Conservation (phyloP, 2,797 vertebrate genomes). For the Rhynchonycteris naso region DNA sequence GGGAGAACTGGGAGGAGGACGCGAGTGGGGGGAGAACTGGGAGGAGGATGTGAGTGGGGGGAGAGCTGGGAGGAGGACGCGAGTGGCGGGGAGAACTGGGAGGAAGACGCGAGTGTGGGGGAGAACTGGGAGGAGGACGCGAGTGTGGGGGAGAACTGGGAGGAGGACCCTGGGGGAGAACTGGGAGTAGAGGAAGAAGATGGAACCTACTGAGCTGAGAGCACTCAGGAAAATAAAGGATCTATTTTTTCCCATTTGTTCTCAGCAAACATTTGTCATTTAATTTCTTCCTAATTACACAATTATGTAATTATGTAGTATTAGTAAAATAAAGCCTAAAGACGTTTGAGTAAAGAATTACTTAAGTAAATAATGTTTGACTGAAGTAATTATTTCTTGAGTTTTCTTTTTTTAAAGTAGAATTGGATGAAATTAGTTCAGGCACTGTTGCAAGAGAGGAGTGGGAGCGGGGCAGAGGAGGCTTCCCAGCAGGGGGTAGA, state of each 20-base stretch:
- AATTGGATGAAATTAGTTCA: slow-evolving; percentile 72
- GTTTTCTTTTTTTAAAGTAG: slow-evolving; percentile 79
- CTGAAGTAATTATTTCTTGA: slow-evolving; percentile 80
- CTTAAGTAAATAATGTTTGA: slow-evolving; percentile 85
- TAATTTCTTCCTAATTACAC: slow-evolving; percentile 83
- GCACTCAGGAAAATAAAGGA: slow-evolving; percentile 63
- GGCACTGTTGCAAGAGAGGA: slow-evolving; percentile 24
- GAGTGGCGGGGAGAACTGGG: not conserved
- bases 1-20: not conserved
- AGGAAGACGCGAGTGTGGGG: too few relatives aligned
- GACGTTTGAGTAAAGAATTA: slow-evolving; percentile 85
- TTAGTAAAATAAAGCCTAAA: slow-evolving; percentile 86
- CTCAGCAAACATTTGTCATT: slow-evolving; percentile 79
- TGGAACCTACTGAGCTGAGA: slow-evolving; percentile 15
- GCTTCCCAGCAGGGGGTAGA: not conserved
- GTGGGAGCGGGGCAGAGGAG: not conserved
- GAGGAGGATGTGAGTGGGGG: too few relatives aligned
- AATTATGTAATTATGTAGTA: slow-evolving; percentile 84
- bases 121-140: too few relatives aligned
- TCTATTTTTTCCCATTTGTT: slow-evolving; percentile 70
- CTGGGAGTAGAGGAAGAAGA: not conserved
- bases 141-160: fast-evolving
- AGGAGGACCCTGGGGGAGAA: not conserved
- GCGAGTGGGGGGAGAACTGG: not conserved
- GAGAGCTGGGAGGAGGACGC: not conserved